Conservation (phyloP, 2,888 invertebrate genomes). For the Yponomeuta sedellus region DNA sequence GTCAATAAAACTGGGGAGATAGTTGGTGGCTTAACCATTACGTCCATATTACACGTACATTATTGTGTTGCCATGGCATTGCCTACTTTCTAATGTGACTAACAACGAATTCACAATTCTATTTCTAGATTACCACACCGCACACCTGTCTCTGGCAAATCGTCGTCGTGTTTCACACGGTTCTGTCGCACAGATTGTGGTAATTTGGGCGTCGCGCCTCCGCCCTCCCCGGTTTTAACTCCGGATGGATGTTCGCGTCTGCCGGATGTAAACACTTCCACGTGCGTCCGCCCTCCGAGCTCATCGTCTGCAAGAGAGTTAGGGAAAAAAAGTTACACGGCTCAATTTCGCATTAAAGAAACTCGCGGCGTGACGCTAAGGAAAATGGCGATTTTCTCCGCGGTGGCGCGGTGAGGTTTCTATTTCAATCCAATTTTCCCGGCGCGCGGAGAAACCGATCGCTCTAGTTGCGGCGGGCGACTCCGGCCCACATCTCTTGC, state of each 20-base stretch:
- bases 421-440: conserved; percentile 76
- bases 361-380: conserved; percentile 60
- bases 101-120: conserved; percentile 20
- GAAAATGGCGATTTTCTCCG: conserved; percentile 69
- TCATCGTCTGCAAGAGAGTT: neutral
- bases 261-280: conserved; percentile 68
- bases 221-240: conserved; percentile 35
- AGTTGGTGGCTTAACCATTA: conserved; percentile 48
- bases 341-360: conserved; percentile 9
- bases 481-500: conserved; percentile 72
- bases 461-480: conserved; percentile 69
- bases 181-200: conserved; percentile 14
- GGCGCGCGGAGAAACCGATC: conserved; percentile 72
- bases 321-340: neutral
- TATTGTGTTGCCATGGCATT: conserved; percentile 35
- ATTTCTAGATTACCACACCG: neutral
- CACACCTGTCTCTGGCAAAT: conserved; percentile 3
- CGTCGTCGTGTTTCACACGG: conserved; percentile 10
- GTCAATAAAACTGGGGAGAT: conserved; percentile 58
- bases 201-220: conserved; percentile 27
- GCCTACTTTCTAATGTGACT: conserved; percentile 54
- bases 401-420: conserved; percentile 50
- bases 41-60: conserved; percentile 29
- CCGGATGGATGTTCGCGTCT: conserved; percentile 17
- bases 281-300: conserved; percentile 30